Evolutionary conservation across 92 coral and sea anemone genomes (phyloP).

Genomic region (Parazoanthus atlanticus): DNA sequence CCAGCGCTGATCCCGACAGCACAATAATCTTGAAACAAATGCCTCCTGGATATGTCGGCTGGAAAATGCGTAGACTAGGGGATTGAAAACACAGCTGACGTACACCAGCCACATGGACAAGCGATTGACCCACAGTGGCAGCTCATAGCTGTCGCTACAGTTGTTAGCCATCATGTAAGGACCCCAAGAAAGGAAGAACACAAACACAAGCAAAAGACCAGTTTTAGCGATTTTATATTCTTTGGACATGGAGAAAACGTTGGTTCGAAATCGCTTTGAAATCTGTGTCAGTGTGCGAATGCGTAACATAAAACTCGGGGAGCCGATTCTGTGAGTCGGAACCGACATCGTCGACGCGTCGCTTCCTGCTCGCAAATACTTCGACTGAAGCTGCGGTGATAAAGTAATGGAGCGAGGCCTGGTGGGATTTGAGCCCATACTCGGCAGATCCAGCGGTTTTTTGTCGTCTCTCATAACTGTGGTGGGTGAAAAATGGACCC

Average conservation of each 20-base stretch:
- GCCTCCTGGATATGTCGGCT: conserved; percentile 85
- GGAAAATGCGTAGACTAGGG: conserved; percentile 86
- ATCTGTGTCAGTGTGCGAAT: conserved; percentile 61
- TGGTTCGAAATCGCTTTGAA: conserved; percentile 50
- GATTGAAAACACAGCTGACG: conserved; percentile 79
- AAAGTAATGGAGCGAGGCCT: conserved; percentile 60
- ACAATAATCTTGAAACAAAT: conserved; percentile 17
- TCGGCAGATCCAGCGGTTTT: background rate
- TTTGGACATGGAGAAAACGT: conserved; percentile 64
- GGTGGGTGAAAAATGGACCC: background rate
- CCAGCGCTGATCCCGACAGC: background rate
- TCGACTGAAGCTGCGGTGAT: conserved; percentile 30
- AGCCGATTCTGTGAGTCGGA: conserved; percentile 13
- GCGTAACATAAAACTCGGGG: conserved; percentile 52
- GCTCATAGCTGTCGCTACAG: conserved; percentile 53
- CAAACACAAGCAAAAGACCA: conserved; percentile 78
- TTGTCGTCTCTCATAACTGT: background rate
- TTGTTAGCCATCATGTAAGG: conserved; percentile 86
- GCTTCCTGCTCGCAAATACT: conserved; percentile 19
- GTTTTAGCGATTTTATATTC: conserved; percentile 94
- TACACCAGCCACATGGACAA: conserved; percentile 88
- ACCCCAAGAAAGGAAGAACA: conserved; percentile 89
- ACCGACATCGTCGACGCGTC: background rate
- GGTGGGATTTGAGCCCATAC: conserved; percentile 10
- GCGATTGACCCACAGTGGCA: conserved; percentile 69